phyloP scores from a whole-genome alignment of 2,797 vertebrate genomes.

The Myotis findleyi region DNA sequence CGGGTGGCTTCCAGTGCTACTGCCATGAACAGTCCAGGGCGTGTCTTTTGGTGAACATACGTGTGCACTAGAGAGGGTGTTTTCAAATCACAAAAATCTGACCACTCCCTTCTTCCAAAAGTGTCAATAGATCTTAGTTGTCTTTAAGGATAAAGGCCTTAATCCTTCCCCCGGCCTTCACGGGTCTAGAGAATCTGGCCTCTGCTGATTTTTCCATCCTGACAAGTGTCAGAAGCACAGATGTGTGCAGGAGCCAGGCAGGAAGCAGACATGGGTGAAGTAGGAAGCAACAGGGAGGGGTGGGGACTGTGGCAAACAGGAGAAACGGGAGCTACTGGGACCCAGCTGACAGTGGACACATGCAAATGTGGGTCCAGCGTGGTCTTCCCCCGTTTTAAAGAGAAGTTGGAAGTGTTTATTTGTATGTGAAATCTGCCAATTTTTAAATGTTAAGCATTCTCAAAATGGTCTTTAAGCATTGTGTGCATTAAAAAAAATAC shows the following conservation, averaged over 20 bases:
- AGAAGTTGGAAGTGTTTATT: neutral
- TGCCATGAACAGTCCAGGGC: neutral
- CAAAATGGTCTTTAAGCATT: neutral
- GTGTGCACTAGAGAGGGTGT: neutral
- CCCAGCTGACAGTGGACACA: fast-evolving
- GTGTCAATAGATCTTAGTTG: fast-evolving
- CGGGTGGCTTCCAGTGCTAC: neutral
- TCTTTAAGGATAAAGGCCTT: neutral
- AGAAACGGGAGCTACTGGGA: neutral
- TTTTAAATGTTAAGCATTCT: neutral
- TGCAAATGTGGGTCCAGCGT: too few species aligned
- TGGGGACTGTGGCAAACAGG: neutral
- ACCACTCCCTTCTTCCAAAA: neutral
- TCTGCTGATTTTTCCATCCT: neutral
- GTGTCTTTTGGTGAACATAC: neutral
- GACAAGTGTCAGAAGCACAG: too few species aligned
- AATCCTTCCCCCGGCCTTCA: fast-evolving
- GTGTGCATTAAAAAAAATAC: neutral
- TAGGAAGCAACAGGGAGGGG: neutral
- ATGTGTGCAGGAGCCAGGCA: neutral
- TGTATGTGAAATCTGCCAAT: neutral
- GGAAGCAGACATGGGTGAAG: fast-evolving
- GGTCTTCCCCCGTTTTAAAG: neutral
- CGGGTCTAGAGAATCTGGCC: neutral
- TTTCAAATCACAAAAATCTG: neutral